Base-by-base conservation (phyloP, 2,888 invertebrate genomes). In the Drosophila mettleri region DNA sequence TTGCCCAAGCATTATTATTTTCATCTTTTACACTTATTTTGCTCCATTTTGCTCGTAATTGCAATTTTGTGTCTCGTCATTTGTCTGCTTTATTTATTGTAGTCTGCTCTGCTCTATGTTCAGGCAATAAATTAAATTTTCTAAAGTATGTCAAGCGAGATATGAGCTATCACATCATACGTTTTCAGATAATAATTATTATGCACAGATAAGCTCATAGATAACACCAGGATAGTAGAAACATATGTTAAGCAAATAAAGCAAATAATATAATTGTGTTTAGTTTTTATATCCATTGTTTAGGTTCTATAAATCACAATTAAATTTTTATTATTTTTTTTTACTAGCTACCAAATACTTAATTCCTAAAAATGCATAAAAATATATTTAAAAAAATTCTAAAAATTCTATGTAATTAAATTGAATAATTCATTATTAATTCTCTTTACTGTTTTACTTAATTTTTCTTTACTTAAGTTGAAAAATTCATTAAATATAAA, bases 1-100 rank as follows among this genome's bases (percentile, higher is more conserved):
- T 52, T 65, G 18, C 14, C 9, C 18, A 51, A 27, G 12, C 24
- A 39, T 24, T 33, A 52, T 33, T 14, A 59, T 31, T 20, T n/a
- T 24, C 18, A 12, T 33, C 29, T 27, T 18, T 38, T 18, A 6
- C 8, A n/a, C 10, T 38, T 14, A 16, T 7, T 45, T 45, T 16
- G 24, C 31, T 29, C 31, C 46, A 29, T 43, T 43, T 45, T 45
- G 45, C 24, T 12, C 2, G 31, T 45, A 45, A 45, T 45, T 45
- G 45, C 27, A 29, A 16, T 27, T 45, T 12, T 27, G 6, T 16
- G 16, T 45, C 16, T 27, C 2, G 6, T 27, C 27, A 27, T 45
- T 45, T 16, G 6, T 2, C 12, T 16, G 16, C 6, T 27, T 45
- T 27, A 12, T 16, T 12, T 45, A 16, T 16, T 27, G 3, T 20